Evolutionary conservation across 2,888 invertebrate genomes (phyloP).

Genomic region (Apodemia zela): DNA sequence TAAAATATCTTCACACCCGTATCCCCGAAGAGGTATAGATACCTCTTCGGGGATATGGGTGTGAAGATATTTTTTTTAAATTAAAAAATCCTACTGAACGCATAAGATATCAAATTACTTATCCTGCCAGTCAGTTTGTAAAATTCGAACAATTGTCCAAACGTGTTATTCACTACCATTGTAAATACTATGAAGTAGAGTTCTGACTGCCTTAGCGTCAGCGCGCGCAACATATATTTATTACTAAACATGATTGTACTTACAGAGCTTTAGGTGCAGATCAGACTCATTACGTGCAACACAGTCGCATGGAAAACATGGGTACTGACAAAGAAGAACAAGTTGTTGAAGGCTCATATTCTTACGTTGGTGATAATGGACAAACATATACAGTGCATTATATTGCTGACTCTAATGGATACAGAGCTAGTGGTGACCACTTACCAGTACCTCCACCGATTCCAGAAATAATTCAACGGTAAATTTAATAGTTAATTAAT

Average conservation of each 20-base stretch:
- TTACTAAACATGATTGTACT: neutral
- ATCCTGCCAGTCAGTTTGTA: too few species aligned
- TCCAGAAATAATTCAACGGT: conserved; percentile 85
- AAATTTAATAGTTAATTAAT: conserved; percentile 16
- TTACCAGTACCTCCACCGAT: conserved; percentile 88
- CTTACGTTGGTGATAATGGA: conserved; percentile 82
- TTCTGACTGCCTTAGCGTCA: too few species aligned
- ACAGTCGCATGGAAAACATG: conserved; percentile 78
- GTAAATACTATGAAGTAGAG: too few species aligned
- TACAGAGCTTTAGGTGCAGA: conserved; percentile 69
- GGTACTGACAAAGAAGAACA: conserved; percentile 81
- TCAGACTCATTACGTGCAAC: conserved; percentile 76
- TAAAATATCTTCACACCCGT: too few species aligned
- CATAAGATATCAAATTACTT: too few species aligned
- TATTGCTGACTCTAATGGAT: conserved; percentile 88
- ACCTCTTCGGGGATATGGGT: too few species aligned
- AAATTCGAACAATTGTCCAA: too few species aligned
- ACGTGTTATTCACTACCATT: too few species aligned
- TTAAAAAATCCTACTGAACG: too few species aligned
- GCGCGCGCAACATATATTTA: too few species aligned
- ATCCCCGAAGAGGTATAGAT: too few species aligned
- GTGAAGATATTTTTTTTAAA: too few species aligned
- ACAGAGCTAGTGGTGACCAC: conserved; percentile 88
- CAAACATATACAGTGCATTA: conserved; percentile 83
- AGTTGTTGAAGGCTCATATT: conserved; percentile 82